Evolutionary conservation across 1,140 invertebrate genomes (phyloP), one percentile per base, ranked within the genome.

Genomic region (Belonocnema kinseyi): DNA sequence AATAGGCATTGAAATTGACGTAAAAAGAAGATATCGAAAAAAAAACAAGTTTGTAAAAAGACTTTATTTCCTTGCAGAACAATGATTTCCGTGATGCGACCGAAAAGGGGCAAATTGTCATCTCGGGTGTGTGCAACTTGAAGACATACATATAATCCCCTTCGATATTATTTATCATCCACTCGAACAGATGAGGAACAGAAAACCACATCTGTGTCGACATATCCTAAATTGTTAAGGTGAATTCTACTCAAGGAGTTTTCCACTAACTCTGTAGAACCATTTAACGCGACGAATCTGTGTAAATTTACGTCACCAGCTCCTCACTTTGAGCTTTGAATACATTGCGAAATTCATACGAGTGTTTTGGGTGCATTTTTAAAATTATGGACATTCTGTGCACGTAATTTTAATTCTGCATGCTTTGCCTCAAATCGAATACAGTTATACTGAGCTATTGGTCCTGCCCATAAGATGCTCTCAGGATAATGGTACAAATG

Each of bases 361-460:
- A 78, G 46, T 17, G 73, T 78, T 72, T 78, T 78, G 0, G 73
- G 73, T 12, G 52, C 6, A 72, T 78, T 78, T 50, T 78, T 78
- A 72, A 72, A 72, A 50, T 75, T 75, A 40, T 72, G 61, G 10
- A 78, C 53, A 72, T 46, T 50, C 73, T 78, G 77, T 12, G 61
- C 73, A 14, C 73, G 8, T 26, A 16, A 3, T 72, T 78, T 78
- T 4, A 72, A 17, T 58, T 40, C 61, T 1, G 19, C 66, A 61
- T 78, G 77, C 33, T 78, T 75, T 0, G 1, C 56, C 72, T 78
- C 77, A 50, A 46, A 71, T 0, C 66, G 51, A 50, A 75, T 72
- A 17, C 77, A 78, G 10, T 40, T 72, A 2, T 75, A 72, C 19
- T 54, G 8, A 11, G 54, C 52, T 14, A 51, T 17, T 8, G 77